These are phyloP conservation scores for Siderastrea siderea DNA, from an alignment of 92 coral and sea anemone genomes.

Conservation along the genomic window DNA sequence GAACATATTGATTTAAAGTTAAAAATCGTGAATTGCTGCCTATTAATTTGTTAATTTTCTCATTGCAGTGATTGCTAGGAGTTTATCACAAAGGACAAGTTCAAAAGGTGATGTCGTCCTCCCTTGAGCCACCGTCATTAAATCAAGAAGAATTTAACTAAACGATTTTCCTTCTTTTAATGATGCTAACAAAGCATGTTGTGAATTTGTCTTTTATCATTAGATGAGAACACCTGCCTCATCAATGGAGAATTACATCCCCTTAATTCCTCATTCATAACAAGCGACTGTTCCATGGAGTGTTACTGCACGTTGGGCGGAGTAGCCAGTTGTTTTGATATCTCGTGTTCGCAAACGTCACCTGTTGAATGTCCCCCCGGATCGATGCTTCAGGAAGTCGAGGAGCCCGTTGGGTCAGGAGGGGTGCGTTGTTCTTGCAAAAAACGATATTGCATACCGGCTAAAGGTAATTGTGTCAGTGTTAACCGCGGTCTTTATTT, in stretches of 20 bases:
- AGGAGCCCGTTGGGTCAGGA: constrained; percentile 48
- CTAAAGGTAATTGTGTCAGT: constrained; percentile 14
- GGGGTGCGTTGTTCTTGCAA: constrained; percentile 70
- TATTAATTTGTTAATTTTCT: constrained; percentile 28
- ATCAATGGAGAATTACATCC: constrained; percentile 19
- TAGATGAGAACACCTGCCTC: constrained; percentile 31
- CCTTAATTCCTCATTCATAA: constrained; percentile 58
- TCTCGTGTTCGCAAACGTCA: constrained; percentile 43
- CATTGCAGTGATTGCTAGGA: constrained; percentile 32
- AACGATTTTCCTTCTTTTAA: constrained; percentile 6
- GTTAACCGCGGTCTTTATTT: background rate
- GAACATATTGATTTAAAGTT: background rate
- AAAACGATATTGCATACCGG: constrained; percentile 60
- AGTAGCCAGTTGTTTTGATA: constrained; percentile 60
- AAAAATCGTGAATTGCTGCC: background rate
- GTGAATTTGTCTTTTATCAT: constrained; percentile 8
- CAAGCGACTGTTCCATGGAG: constrained; percentile 53
- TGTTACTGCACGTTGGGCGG: constrained; percentile 64
- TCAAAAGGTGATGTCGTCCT: constrained; percentile 35
- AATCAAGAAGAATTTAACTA: background rate
- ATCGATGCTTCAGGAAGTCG: constrained; percentile 30
- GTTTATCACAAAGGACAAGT: constrained; percentile 37
- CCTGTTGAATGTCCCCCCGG: constrained; percentile 65
- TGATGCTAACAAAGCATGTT: background rate
- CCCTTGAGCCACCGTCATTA: background rate